Base-by-base conservation (phyloP, 2,113 vertebrate species). In the Corythoichthys haematopterus region DNA sequence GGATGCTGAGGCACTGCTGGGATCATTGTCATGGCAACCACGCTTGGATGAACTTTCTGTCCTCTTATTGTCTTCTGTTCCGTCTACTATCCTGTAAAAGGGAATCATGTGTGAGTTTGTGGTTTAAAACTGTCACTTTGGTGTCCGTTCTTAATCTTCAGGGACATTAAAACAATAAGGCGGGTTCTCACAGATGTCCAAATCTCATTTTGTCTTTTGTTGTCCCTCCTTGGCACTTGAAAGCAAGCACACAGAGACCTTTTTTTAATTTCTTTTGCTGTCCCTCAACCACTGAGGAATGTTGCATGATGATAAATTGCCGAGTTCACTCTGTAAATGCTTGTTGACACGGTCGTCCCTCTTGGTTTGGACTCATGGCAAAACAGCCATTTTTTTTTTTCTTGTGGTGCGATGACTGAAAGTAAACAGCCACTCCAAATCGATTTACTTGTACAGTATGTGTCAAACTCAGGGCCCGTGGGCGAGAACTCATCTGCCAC, bases 41-140 rank as follows among this genome's bases (percentile, higher is more conserved):
- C 57, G 76, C n/a, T 37, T 55, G 53, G 81, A 72, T 5, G 80
- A 82, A 36, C 59, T 73, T 69, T 88, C 89, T 47, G 78, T 67
- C 20, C 75, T 76, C 33, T 80, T 75, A 38, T 64, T 86, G 81
- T 88, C 90, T 65, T 92, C 90, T 37, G 87, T 91, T 9, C 91
- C 89, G 1, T 92, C 90, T 63, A 91, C 90, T 52, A 91, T 76
- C 82, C 91, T 92, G 76, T 58, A 83, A 33, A 3, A 62, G 20
- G 20, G 28, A 62, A 33, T 28, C 2, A 28, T 2, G n/a, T 46
- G 40, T 13, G 10, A 62, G 36, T 15, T 20, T 33, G 9, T 1
- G 1, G 51, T 6, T 36, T 35, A 15, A 53, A 53, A 28, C 51
- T 53, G 3, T 28, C 2, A 53, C 8, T 53, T 28, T 20, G 1